Evolutionary conservation across 2,888 invertebrate genomes (phyloP).

Genomic region (Parnassius apollo): DNA sequence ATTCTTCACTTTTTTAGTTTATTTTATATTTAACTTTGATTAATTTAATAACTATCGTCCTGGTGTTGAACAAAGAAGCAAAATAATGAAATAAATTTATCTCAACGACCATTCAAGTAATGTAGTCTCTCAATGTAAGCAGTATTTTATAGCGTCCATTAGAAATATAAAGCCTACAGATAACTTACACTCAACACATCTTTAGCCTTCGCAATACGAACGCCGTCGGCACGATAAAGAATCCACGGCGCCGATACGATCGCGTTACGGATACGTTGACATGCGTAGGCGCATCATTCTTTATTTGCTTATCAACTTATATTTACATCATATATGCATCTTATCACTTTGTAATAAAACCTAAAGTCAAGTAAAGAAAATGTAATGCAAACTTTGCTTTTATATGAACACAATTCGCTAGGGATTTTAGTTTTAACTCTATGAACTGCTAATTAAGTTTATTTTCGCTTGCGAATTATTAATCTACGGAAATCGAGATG

Average conservation of each 20-base stretch:
- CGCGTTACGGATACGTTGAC: constrained; percentile 62
- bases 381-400: constrained; percentile 3
- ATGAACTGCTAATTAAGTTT: neutral
- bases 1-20: too few species aligned
- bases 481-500: constrained; percentile 23
- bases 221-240: constrained; percentile 46
- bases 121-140: constrained; percentile 5
- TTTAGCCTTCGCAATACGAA: constrained; percentile 47
- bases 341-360: neutral
- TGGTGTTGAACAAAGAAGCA: neutral
- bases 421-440: constrained; percentile 3
- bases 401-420: neutral
- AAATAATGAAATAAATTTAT: neutral
- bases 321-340: constrained; percentile 3
- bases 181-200: constrained; percentile 41
- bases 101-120: neutral
- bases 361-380: neutral
- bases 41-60: too few species aligned
- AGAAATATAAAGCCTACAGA: constrained; percentile 20
- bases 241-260: constrained; percentile 54
- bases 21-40: too few species aligned
- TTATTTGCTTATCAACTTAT: constrained; percentile 23
- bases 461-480: neutral
- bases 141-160: constrained; percentile 22
- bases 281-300: constrained; percentile 59